Conservation (phyloP, 2,113 vertebrate species). For the Phoenicopterus ruber region DNA sequence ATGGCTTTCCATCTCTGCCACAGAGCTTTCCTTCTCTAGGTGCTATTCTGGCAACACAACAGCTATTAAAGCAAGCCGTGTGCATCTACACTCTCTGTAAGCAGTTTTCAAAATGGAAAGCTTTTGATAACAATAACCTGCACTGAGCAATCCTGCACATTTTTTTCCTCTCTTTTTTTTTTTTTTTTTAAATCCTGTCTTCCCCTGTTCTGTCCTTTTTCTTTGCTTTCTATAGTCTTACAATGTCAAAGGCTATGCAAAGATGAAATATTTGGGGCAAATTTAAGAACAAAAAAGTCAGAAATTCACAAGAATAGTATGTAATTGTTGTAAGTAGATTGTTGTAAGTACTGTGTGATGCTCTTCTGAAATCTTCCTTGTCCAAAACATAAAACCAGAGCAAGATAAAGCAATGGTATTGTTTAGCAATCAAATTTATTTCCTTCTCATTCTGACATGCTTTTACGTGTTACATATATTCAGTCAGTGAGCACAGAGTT, state of each 20-base stretch:
- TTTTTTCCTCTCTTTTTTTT: neutral
- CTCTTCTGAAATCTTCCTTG: neutral
- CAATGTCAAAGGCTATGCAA: neutral
- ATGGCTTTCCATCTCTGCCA: conserved; percentile 4
- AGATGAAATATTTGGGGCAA: neutral
- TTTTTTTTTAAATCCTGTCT: no score
- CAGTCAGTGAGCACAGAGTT: neutral
- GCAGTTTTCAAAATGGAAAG: neutral
- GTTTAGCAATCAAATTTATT: neutral
- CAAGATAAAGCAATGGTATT: neutral
- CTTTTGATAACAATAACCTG: neutral
- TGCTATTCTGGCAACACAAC: neutral
- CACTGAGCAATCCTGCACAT: neutral
- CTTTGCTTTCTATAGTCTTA: neutral
- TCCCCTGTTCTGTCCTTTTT: neutral
- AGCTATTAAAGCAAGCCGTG: neutral
- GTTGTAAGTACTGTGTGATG: neutral
- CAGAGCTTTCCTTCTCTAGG: neutral
- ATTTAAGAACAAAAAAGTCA: neutral
- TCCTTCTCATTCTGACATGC: neutral
- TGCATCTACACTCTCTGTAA: neutral
- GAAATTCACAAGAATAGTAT: neutral
- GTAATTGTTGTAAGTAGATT: neutral
- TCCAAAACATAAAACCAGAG: neutral
- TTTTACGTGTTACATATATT: neutral